These are phyloP conservation scores for Boulengeromyrus knoepffleri DNA, from an alignment of 2,113 vertebrate species.

Conservation along the genomic window DNA sequence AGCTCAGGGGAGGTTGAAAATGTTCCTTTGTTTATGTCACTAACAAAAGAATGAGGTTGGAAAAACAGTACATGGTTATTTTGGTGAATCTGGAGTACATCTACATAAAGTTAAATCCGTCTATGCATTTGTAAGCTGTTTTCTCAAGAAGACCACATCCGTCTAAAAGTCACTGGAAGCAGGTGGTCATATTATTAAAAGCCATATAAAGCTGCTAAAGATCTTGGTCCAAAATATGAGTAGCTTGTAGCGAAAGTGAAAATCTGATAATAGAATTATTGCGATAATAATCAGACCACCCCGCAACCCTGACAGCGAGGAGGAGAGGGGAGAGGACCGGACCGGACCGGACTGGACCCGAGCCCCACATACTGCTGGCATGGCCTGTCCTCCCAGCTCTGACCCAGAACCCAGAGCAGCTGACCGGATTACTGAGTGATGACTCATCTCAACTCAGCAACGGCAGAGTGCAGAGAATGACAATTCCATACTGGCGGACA, in stretches of 20 bases:
- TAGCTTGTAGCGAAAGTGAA: neutral
- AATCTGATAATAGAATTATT: neutral
- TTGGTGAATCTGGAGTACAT: neutral
- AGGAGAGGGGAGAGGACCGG: neutral
- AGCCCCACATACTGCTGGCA: neutral
- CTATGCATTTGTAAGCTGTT: neutral
- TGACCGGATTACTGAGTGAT: constrained; percentile 27
- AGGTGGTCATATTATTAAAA: neutral
- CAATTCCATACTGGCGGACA: neutral
- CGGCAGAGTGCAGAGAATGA: constrained; percentile 14
- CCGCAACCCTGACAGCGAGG: neutral
- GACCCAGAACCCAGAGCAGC: constrained; percentile 19
- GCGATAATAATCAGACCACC: neutral
- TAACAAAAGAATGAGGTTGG: neutral
- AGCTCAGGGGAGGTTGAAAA: neutral
- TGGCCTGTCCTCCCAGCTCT: constrained; percentile 6
- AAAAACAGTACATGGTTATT: neutral
- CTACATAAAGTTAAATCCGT: neutral
- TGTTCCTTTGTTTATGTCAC: neutral
- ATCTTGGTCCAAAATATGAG: neutral
- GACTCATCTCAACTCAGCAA: constrained; percentile 23
- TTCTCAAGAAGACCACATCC: neutral
- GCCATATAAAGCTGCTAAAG: neutral
- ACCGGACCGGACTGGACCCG: neutral
- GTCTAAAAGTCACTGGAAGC: neutral